A percentile compares a stretch with the other conserved stretches of the same genome.
These are phyloP conservation scores for Diorhabda sublineata DNA, from an alignment of 1,140 invertebrate genomes.

Conservation along the genomic window DNA sequence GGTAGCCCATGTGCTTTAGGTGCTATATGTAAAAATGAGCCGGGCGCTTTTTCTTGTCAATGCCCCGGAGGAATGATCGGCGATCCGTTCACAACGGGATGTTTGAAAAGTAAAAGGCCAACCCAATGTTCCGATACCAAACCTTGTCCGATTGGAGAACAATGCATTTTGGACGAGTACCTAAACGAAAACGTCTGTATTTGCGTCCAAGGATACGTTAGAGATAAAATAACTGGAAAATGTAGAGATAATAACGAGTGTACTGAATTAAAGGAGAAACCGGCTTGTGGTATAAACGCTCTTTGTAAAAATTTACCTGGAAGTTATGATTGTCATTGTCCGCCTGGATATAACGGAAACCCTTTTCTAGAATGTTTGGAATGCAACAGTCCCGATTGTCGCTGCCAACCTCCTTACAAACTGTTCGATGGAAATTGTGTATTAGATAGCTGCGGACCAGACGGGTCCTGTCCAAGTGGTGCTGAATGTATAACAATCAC, in stretches of 20 bases:
- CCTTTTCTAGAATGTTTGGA: slow-evolving; percentile 80
- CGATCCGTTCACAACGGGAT: slow-evolving; percentile 71
- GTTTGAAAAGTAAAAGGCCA: slow-evolving; percentile 58
- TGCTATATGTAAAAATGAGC: slow-evolving; percentile 83
- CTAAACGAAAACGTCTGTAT: slow-evolving; percentile 76
- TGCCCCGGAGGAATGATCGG: slow-evolving; percentile 71
- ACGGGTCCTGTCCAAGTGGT: slow-evolving; percentile 71
- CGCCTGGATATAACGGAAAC: slow-evolving; percentile 81
- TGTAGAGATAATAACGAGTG: slow-evolving; percentile 90
- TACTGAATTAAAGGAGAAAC: slow-evolving; percentile 62
- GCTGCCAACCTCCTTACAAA: slow-evolving; percentile 82
- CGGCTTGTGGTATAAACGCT: slow-evolving; percentile 79
- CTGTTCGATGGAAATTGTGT: slow-evolving; percentile 75
- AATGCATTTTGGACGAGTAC: slow-evolving; percentile 73
- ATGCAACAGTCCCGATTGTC: slow-evolving; percentile 77
- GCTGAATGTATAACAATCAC: slow-evolving; percentile 85
- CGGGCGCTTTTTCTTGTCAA: slow-evolving; percentile 80
- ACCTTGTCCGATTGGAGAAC: slow-evolving; percentile 78
- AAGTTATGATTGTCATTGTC: slow-evolving; percentile 91
- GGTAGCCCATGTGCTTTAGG: slow-evolving; percentile 72
- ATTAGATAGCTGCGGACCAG: slow-evolving; percentile 74
- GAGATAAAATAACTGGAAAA: slow-evolving; percentile 65
- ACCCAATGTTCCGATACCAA: slow-evolving; percentile 65
- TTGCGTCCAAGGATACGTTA: slow-evolving; percentile 76
- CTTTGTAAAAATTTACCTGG: slow-evolving; percentile 90